Conservation (phyloP, 1,140 invertebrate genomes). For the Leptonema lineaticorne region DNA sequence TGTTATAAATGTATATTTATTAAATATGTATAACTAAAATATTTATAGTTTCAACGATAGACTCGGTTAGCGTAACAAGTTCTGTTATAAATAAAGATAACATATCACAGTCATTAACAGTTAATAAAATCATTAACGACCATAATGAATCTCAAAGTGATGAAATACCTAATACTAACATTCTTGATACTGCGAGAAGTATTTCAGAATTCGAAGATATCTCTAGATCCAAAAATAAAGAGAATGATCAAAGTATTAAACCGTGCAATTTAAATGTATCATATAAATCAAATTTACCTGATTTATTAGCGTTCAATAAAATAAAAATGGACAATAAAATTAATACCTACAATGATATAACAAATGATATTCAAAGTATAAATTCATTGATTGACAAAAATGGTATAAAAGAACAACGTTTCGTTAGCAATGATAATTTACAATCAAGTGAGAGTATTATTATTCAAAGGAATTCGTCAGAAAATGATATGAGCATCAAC, state of each 20-base stretch:
- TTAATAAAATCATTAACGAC: too few relatives aligned
- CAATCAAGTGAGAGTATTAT: too few relatives aligned
- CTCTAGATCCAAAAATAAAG: too few relatives aligned
- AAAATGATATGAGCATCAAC: too few relatives aligned
- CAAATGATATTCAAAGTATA: constrained; percentile 10
- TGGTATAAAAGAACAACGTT: neutral
- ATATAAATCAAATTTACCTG: constrained; percentile 35
- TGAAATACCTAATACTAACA: too few relatives aligned
- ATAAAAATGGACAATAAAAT: constrained; percentile 24
- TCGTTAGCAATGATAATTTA: too few relatives aligned
- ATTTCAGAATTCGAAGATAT: too few relatives aligned
- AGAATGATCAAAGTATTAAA: too few relatives aligned
- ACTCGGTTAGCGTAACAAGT: constrained; percentile 1
- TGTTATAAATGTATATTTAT: neutral
- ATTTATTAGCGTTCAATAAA: constrained; percentile 34
- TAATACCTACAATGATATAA: constrained; percentile 29
- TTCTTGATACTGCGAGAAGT: too few relatives aligned
- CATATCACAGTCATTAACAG: neutral
- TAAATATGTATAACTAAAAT: neutral
- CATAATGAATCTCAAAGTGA: too few relatives aligned
- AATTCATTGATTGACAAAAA: neutral
- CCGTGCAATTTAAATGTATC: too few relatives aligned
- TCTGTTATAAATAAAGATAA: neutral
- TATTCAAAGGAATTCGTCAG: too few relatives aligned
- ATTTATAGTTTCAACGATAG: constrained; percentile 9